Evolutionary conservation across 2,888 invertebrate genomes (phyloP), one percentile per base, ranked within the genome.

Genomic region (Chesias legatella): DNA sequence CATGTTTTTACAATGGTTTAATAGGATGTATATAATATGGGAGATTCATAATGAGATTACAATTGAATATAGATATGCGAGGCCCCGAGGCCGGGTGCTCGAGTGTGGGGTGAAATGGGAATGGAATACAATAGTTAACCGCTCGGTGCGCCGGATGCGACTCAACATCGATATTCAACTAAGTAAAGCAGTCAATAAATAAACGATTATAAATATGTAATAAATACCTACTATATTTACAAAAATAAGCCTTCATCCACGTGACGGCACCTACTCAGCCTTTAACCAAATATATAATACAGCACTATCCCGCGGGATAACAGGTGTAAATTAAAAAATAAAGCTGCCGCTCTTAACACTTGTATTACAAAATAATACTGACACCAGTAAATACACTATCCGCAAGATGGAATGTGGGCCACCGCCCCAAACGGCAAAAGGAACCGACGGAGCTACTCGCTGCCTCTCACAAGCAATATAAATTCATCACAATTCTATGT

Each of bases 151-250:
- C 75, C 63, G 67, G 76, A 74, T 72, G 78, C 71, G 58, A 66
- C 69, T 58, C 57, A 57, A 56, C 63, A 64, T 74, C 75, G 67
- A 75, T 73, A 79, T 78, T 79, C n/a, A 82, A 82, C 85, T 85
- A 85, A 84, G 83, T 80, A 80, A 83, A 85, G 88, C 88, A 83
- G 88, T 88, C 88, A 89, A 89, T 89, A 89, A 88, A 88, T 89
- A 88, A 89, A 88, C 79, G 73, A 86, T 88, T 80, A 88, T 88
- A 88, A 89, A 88, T 88, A 89, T 89, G 86, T 89, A 88, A 88
- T 89, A 89, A 89, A 89, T 89, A 89, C 88, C 88, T 89, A 88
- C 85, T 84, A 88, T 88, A 88, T 88, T 80, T 88, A 88, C 88
- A 88, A 75, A 79, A 81, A 82, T 56, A 73, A 73, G 82, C 84